Evolutionary conservation across 1,140 invertebrate genomes (phyloP).

Genomic region (Sycophila sp.): DNA sequence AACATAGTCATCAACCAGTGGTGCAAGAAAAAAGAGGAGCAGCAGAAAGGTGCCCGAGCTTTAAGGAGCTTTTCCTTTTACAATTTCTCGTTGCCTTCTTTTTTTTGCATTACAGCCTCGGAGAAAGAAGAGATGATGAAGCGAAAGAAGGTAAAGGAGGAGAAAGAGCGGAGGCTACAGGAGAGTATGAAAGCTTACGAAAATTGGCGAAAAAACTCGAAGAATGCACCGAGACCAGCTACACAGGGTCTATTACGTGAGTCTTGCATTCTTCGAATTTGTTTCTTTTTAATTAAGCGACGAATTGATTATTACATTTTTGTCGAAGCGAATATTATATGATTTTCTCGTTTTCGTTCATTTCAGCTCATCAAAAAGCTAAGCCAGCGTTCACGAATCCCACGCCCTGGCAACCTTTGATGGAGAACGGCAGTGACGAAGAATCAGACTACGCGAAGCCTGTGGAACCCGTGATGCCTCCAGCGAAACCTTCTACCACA

Average conservation of each 20-base stretch:
- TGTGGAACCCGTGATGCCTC: too few species aligned
- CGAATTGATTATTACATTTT: neutral
- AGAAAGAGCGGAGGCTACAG: slow-evolving; percentile 45
- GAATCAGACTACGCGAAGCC: neutral
- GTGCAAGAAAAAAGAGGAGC: slow-evolving; percentile 52
- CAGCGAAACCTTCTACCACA: too few species aligned
- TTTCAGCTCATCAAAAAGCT: slow-evolving; percentile 58
- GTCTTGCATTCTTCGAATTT: slow-evolving; percentile 30
- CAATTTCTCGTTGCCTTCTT: neutral
- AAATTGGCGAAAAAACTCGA: slow-evolving; percentile 56
- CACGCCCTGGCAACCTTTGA: slow-evolving; percentile 54
- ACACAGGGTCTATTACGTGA: slow-evolving; percentile 61
- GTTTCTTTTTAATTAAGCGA: neutral
- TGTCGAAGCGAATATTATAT: too few species aligned
- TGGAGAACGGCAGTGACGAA: slow-evolving; percentile 39
- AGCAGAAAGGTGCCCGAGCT: slow-evolving; percentile 48
- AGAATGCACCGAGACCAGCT: slow-evolving; percentile 55
- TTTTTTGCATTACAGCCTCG: slow-evolving; percentile 33
- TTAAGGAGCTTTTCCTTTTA: neutral
- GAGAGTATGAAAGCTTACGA: slow-evolving; percentile 56
- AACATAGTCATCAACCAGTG: slow-evolving; percentile 50
- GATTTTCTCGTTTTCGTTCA: too few species aligned
- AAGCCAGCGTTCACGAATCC: slow-evolving; percentile 60
- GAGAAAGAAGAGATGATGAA: slow-evolving; percentile 45
- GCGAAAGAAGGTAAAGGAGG: slow-evolving; percentile 41